Evolutionary conservation across 2,888 invertebrate genomes (phyloP).

Genomic region (Leptinotarsa peninsularis): DNA sequence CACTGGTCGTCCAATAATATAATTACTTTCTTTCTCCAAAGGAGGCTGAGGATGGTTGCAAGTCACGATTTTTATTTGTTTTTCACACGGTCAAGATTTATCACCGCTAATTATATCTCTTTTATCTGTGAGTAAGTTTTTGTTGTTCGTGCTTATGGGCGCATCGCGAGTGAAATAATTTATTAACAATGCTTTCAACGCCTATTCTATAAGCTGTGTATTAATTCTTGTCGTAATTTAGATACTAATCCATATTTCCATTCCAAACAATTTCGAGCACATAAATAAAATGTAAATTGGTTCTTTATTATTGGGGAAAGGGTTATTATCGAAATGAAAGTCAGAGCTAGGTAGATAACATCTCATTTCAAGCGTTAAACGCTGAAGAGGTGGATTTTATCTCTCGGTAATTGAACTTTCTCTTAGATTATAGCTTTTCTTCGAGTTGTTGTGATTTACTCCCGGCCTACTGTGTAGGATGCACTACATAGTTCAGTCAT

Average conservation of each 20-base stretch:
- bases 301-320: conserved; percentile 46
- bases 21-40: conserved; percentile 48
- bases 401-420: conserved; percentile 2
- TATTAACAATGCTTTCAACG: conserved; percentile 46
- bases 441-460: no score
- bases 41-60: conserved; percentile 47
- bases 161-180: conserved; percentile 39
- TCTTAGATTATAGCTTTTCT: background rate
- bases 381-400: conserved; percentile 3
- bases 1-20: conserved; percentile 50
- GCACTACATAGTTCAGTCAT: no score
- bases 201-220: conserved; percentile 38
- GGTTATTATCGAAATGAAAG: conserved; percentile 44
- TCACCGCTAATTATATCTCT: conserved; percentile 57
- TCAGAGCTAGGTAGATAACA: conserved; percentile 37
- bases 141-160: conserved; percentile 35
- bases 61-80: conserved; percentile 60
- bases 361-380: conserved; percentile 25
- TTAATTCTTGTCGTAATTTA: conserved; percentile 34
- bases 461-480: no score
- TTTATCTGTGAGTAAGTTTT: conserved; percentile 42
- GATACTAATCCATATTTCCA: conserved; percentile 45
- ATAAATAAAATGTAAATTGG: conserved; percentile 44
- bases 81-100: conserved; percentile 55
- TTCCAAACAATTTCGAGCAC: conserved; percentile 43